These are phyloP conservation scores for Malurus splendens DNA, from an alignment of 2,797 vertebrate species.

Conservation along the genomic window DNA sequence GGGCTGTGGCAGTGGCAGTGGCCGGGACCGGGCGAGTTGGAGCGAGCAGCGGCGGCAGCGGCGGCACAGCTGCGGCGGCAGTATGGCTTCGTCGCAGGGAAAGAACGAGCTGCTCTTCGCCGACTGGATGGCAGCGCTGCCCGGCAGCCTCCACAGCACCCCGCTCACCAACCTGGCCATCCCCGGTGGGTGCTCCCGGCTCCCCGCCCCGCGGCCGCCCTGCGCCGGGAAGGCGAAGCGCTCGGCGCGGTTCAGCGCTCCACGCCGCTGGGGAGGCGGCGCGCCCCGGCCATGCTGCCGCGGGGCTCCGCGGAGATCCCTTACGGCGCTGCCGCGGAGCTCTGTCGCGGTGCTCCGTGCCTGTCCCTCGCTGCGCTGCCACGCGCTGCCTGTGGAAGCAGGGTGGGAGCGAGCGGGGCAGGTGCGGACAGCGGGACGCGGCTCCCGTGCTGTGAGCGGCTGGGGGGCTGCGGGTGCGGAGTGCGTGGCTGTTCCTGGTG, in stretches of 20 bases:
- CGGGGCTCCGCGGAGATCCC: background rate
- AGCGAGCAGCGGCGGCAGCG: background rate
- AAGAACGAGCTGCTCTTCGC: slow-evolving; percentile 85
- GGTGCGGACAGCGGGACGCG: background rate
- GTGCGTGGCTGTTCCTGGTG: background rate
- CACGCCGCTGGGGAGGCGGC: background rate
- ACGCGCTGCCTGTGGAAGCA: background rate
- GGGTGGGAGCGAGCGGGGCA: background rate
- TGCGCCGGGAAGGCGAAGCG: background rate
- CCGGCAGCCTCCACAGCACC: slow-evolving; percentile 83
- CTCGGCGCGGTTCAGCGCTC: background rate
- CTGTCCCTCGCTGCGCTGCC: background rate
- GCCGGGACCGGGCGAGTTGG: slow-evolving; percentile 14
- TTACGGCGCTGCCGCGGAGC: background rate
- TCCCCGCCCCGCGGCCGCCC: background rate
- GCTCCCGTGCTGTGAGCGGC: background rate
- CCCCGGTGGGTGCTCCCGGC: slow-evolving; percentile 78
- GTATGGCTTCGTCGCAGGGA: slow-evolving; percentile 94
- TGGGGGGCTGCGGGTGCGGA: background rate
- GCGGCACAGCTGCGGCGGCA: background rate
- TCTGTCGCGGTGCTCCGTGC: background rate
- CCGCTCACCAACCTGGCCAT: slow-evolving; percentile 93
- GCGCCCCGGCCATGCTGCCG: background rate
- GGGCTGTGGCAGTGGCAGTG: background rate
- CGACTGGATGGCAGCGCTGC: slow-evolving; percentile 96